Conservation (phyloP, 2,888 invertebrate species). For the Idaea straminata region DNA sequence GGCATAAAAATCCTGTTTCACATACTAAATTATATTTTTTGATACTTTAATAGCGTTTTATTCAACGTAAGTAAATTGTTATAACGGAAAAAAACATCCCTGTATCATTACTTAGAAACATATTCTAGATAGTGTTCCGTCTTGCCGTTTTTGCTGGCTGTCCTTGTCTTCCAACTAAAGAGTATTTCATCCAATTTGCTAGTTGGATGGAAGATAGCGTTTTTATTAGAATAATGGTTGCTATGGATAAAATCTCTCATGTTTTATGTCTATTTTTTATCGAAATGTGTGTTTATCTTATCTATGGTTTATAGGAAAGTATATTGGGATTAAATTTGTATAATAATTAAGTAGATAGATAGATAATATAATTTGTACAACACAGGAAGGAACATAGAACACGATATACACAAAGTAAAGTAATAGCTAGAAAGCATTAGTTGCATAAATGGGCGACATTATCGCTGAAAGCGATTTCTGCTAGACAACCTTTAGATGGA, state of each 20-base stretch:
- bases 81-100: not conserved
- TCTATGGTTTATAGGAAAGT: not conserved
- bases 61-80: not conserved
- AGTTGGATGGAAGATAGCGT: constrained; percentile 6
- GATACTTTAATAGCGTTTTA: too few relatives aligned
- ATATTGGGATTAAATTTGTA: not conserved
- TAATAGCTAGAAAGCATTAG: too few relatives aligned
- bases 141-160: constrained; percentile 26
- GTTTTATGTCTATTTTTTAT: not conserved
- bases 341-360: not conserved
- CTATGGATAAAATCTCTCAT: not conserved
- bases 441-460: too few relatives aligned
- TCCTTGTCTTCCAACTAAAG: constrained; percentile 18
- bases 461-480: too few relatives aligned
- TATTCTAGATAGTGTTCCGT: constrained; percentile 10
- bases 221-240: constrained; percentile 13
- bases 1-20: too few relatives aligned
- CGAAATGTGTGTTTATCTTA: not conserved
- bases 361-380: not conserved
- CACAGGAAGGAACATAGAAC: not conserved
- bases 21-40: too few relatives aligned
- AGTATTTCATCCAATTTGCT: constrained; percentile 19
- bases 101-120: not conserved
- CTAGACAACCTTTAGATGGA: too few relatives aligned
- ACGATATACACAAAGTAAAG: not conserved